These are phyloP conservation scores for Hyposoter dolosus DNA, from an alignment of 2,888 invertebrate species.

Conservation along the genomic window DNA sequence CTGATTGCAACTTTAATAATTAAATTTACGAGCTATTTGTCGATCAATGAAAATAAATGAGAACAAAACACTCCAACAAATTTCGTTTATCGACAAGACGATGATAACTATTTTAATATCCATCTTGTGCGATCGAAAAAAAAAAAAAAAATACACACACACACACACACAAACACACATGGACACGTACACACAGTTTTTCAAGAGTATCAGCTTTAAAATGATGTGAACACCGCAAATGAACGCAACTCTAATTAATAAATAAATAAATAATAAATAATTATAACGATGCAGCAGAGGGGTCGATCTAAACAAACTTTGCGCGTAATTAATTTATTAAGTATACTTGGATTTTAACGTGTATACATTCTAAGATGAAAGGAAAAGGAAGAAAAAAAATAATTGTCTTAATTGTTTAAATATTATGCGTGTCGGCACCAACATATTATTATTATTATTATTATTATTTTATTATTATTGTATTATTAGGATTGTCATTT, in stretches of 20 bases:
- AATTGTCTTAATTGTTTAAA: constrained; percentile 52
- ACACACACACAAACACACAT: constrained; percentile 23
- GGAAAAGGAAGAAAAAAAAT: background rate
- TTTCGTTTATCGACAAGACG: constrained; percentile 7
- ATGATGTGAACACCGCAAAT: constrained; percentile 53
- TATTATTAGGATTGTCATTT: constrained; percentile 49
- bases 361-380: constrained; percentile 2
- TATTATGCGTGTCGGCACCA: constrained; percentile 41
- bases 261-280: constrained; percentile 26
- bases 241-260: constrained; percentile 35
- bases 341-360: constrained; percentile 53
- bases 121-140: constrained; percentile 13
- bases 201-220: constrained; percentile 53
- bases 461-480: constrained; percentile 56
- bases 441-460: constrained; percentile 54
- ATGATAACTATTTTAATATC: constrained; percentile 32
- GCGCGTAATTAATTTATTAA: constrained; percentile 61
- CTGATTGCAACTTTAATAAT: constrained; percentile 43
- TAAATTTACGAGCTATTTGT: constrained; percentile 30
- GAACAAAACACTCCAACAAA: constrained; percentile 26
- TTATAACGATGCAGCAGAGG: constrained; percentile 37
- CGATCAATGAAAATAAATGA: constrained; percentile 20
- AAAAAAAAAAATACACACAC: no score
- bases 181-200: constrained; percentile 17
- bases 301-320: constrained; percentile 33